These are phyloP conservation scores for Gymnopithys bicolor DNA, from an alignment of 2,797 vertebrate species.

Conservation along the genomic window DNA sequence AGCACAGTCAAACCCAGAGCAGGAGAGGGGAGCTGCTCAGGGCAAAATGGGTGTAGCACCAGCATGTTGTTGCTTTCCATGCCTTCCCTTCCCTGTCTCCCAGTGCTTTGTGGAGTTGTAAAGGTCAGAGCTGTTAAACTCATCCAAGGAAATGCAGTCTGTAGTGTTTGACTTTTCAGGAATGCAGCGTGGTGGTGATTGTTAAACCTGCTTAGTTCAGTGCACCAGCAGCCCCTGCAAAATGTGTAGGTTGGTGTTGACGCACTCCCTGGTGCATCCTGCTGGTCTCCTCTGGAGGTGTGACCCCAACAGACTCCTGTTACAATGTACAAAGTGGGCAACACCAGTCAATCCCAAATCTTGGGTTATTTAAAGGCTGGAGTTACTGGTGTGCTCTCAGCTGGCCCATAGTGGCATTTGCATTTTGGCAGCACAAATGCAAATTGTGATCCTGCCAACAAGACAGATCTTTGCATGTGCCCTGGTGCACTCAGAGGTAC, in stretches of 20 bases:
- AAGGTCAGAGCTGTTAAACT: background rate
- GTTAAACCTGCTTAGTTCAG: background rate
- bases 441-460: background rate
- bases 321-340: background rate
- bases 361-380: background rate
- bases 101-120: background rate
- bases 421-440: background rate
- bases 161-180: background rate
- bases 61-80: background rate
- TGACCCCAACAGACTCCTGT: background rate
- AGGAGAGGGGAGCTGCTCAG: background rate
- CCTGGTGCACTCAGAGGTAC: background rate
- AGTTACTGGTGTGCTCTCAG: background rate
- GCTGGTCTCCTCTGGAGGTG: background rate
- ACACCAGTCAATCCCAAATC: background rate
- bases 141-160: background rate
- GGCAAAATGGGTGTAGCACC: rapidly evolving
- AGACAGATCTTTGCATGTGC: background rate
- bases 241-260: background rate
- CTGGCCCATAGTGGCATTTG: background rate
- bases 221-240: background rate
- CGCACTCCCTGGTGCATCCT: background rate
- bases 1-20: background rate
- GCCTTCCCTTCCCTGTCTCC: background rate
- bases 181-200: background rate